A percentile compares a stretch with the other conserved stretches of the same genome.
phyloP scores from a whole-genome alignment of 2,888 invertebrate genomes.

The Stratiomys singularior region DNA sequence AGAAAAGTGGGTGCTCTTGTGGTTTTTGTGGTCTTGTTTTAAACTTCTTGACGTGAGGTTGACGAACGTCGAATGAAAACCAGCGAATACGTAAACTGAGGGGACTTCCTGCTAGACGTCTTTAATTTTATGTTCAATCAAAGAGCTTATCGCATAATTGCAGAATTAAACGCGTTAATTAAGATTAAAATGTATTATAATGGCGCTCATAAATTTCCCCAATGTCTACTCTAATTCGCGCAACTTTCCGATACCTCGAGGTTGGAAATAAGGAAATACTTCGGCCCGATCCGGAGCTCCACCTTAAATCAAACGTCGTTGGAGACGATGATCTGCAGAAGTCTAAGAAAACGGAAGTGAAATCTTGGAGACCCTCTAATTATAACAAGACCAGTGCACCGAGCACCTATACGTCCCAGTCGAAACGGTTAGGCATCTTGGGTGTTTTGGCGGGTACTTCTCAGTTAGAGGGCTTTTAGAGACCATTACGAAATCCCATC shows the following conservation, averaged over 20 bases:
- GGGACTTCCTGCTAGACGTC: not conserved
- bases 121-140: not conserved
- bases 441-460: not conserved
- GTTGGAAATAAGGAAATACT: too few relatives aligned
- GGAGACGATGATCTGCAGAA: constrained; percentile 26
- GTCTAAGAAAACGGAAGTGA: constrained; percentile 21
- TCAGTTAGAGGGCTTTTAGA: not conserved
- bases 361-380: constrained; percentile 27
- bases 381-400: constrained; percentile 18
- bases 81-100: not conserved
- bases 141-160: not conserved
- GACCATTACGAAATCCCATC: constrained; percentile 14
- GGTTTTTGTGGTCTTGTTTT: constrained; percentile 2
- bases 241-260: too few relatives aligned
- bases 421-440: not conserved
- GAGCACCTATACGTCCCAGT: not conserved
- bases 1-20: constrained; percentile 29
- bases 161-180: not conserved
- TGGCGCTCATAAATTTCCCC: too few relatives aligned
- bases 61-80: constrained; percentile 20
- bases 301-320: not conserved
- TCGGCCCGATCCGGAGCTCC: too few relatives aligned
- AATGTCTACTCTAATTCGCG: too few relatives aligned
- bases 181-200: too few relatives aligned
- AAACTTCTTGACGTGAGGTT: constrained; percentile 10